These are phyloP conservation scores for Drosophila pullipes DNA, from an alignment of 2,888 invertebrate species.

Conservation along the genomic window DNA sequence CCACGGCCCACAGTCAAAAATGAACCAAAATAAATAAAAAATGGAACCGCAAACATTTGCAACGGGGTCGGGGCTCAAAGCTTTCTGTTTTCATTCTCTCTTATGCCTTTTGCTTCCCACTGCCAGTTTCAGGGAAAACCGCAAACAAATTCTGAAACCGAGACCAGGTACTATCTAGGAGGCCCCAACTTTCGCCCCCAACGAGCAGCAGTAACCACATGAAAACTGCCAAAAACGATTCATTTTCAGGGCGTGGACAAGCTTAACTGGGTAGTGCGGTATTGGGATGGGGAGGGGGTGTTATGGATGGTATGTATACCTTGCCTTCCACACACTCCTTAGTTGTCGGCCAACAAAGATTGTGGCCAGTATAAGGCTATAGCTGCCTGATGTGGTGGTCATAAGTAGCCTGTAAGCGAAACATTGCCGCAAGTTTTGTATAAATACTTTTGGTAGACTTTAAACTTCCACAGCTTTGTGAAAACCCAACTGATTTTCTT, in stretches of 20 bases:
- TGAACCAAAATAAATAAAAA: background rate
- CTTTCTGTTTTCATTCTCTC: constrained; percentile 50
- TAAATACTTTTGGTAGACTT: background rate
- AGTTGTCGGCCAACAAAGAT: constrained; percentile 13
- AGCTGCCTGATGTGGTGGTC: constrained; percentile 1
- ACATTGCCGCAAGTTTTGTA: constrained; percentile 3
- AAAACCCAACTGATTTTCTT: background rate
- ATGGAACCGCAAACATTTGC: constrained; percentile 66
- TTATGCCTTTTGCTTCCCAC: constrained; percentile 19
- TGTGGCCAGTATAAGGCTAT: constrained; percentile 1
- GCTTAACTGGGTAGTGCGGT: background rate
- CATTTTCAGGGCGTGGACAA: constrained; percentile 34
- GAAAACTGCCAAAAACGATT: constrained; percentile 51
- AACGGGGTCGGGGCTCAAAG: constrained; percentile 50
- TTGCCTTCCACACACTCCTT: background rate
- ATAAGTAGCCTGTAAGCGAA: constrained; percentile 9
- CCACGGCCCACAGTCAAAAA: constrained; percentile 23
- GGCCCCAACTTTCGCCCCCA: background rate
- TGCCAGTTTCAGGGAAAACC: constrained; percentile 44
- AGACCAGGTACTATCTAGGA: constrained; percentile 10
- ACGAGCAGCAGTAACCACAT: constrained; percentile 12
- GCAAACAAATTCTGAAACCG: constrained; percentile 60
- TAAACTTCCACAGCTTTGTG: background rate
- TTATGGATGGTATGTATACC: background rate
- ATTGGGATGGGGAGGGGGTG: background rate